Evolutionary conservation across 2,888 invertebrate species (phyloP), one percentile per base, ranked within the genome.

Genomic region (Idaea aversata): DNA sequence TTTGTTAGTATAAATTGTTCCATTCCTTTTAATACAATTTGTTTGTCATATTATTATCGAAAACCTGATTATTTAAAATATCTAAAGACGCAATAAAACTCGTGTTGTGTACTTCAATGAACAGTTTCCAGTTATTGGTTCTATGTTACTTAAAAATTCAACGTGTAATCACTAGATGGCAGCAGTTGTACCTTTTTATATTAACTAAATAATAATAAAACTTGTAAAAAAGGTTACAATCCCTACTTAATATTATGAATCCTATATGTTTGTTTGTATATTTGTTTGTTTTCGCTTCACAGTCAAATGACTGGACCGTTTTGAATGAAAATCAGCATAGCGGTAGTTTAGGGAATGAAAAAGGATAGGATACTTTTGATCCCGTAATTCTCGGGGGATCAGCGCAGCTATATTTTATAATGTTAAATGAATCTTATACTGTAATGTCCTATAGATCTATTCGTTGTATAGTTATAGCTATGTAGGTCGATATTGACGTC

Each of bases 121-220:
- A 25, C 61, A 47, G 59, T 61, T 61, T 61, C 60, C 58, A 38
- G 57, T 15, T 25, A 34, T 59, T 25, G 34, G 6, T 10, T 59
- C 13, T 59, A 34, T 15, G 16, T 59, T 47, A 61, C 47, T 60
- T 61, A 65, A 61, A 67, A 72, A 73, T 80, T 77, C 70, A 0
- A 34, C 36, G 58, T 13, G 15, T 68, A 67, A 58, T 57, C 65
- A 71, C 75, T 70, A 87, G 87, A 87, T 87, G 88, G 84, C 87
- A 83, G 66, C 78, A 72, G 67, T 61, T 13, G 71, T 64, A 63
- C 16, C 16, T 63, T 36, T 64, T 59, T 25, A 2, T 25, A 25
- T 25, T 25, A 25, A 25, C 25, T 25, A 25, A 25, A 25, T 25
- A 25, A 25, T 25, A 25, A 25, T 25, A 25, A 25, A 25, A 25